Base-by-base conservation (phyloP, 2,113 vertebrate genomes). In the Gallinago jamesoni region DNA sequence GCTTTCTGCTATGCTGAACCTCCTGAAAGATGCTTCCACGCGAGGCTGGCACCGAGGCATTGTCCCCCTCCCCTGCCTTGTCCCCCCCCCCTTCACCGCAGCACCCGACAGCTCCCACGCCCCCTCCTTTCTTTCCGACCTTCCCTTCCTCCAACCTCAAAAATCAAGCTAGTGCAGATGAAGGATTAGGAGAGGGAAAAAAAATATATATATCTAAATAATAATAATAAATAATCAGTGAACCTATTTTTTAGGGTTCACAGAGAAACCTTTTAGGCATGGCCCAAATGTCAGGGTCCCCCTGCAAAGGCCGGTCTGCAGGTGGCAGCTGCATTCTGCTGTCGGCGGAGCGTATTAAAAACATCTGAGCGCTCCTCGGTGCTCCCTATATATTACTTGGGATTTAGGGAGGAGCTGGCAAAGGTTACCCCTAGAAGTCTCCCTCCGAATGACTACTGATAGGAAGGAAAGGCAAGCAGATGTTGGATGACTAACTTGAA, bases 291-390 rank as follows among this genome's bases (percentile, higher is more conserved):
- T 18, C 70, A 30, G 62, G 60, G 91, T 86, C 86, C 60, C 68
- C 48, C 72, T 47, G 87, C 22, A 16, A 73, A 14, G 0, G 15
- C 50, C 0, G 5, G 73, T 86, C 85, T 94, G 94, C 92, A 96
- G 95, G 92, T 94, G 82, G 91, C 90, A 84, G 92, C 90, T 93
- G 82, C 88, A 56, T 92, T 67, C 88, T 91, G 78, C 78, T 62
- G 63, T 41, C 27, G 0, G 27, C 11, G 14, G 53, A 15, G 16
- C 33, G n/a, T 0, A 12, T 15, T 14, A n/a, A 64, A 74, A 20
- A 17, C 75, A 83, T 53, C 74, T 10, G 16, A 64, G 70, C n/a
- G 3, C 31, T 8, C 67, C 66, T 72, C 55, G 7, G 19, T 48
- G 63, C 85, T 84, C 83, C 81, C 64, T 33, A 33, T 0, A 1